These are phyloP conservation scores for Pangasius macronema DNA, from an alignment of 2,797 vertebrate species.

Conservation along the genomic window DNA sequence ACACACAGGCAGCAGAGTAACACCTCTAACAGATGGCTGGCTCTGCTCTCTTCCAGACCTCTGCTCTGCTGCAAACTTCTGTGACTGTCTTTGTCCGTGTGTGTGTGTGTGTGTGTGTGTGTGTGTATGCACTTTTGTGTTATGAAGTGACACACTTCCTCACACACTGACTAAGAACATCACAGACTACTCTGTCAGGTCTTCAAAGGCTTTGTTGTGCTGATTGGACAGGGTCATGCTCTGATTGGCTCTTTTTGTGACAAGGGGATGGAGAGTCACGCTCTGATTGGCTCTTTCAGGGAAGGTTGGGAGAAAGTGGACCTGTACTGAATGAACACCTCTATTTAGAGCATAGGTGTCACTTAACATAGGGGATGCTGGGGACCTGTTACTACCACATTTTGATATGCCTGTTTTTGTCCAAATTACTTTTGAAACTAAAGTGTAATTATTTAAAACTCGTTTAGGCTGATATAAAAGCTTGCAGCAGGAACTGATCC, in stretches of 20 bases:
- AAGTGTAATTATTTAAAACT: neutral
- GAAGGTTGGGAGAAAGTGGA: conserved; percentile 34
- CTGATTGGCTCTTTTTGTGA: conserved; percentile 53
- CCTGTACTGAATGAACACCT: conserved; percentile 27
- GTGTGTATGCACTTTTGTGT: conserved; percentile 40
- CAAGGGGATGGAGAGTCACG: conserved; percentile 47
- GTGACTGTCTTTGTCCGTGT: conserved; percentile 36
- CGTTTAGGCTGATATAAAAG: neutral
- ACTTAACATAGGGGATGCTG: neutral
- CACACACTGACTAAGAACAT: conserved; percentile 32
- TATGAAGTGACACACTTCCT: conserved; percentile 40
- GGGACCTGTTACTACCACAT: neutral
- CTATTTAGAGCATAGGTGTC: conserved; percentile 34
- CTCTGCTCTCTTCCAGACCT: conserved; percentile 56
- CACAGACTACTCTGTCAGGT: conserved; percentile 43
- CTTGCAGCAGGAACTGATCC: neutral
- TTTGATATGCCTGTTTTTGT: neutral
- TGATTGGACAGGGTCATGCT: conserved; percentile 51
- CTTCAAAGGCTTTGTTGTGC: conserved; percentile 51
- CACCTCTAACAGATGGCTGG: conserved; percentile 60
- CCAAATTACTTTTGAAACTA: neutral
- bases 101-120: conserved; percentile 37
- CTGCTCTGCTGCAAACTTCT: conserved; percentile 52
- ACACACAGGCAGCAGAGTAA: conserved; percentile 51
- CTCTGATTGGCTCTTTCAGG: conserved; percentile 52